Evolutionary conservation across 2,888 invertebrate species (phyloP), one percentile per base, ranked within the genome.

Genomic region (Brenthis daphne): DNA sequence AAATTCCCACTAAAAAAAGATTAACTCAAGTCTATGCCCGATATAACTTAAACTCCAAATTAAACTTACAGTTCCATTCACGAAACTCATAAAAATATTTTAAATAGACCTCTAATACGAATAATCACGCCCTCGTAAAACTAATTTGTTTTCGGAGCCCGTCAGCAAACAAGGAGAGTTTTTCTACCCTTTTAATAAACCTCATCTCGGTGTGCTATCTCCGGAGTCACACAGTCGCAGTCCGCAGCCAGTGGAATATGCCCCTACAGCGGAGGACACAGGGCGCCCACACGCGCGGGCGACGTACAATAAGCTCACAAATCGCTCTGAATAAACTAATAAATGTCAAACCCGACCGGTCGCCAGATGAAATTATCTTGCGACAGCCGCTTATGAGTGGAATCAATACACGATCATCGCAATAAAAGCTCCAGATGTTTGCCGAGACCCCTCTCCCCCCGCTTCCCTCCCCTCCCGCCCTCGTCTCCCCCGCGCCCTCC

Each of bases 361-460:
- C 77, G 76, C 75, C 74, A 76, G 77, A 86, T 86, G 79, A 84
- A 83, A 86, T 87, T 85, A 86, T 83, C 79, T 75, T 75, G 79
- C 74, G 77, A 77, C 84, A 80, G 81, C 82, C 80, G 83, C 85
- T 88, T 87, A 89, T 88, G 83, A 86, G 84, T 83, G 87, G 87
- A 88, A 89, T 89, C 89, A 87, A 89, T 89, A 87, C 83, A 82
- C 84, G 83, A 87, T 87, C 82, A 86, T 85, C 77, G 85, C 86
- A 89, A 89, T 89, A 89, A 88, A 86, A 88, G 84, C 88, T 79
- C 77, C 80, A 83, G 85, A 85, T 89, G 88, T 89, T 89, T 88
- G 86, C 80, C 65, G 64, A 73, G 73, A 69, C 76, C 76, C 75
- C 76, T 71, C 73, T 73, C 70, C 75, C 69, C 64, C 61, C 66